These are phyloP conservation scores for Chamaetylas fuelleborni DNA, from an alignment of 2,113 vertebrate species.

Conservation along the genomic window DNA sequence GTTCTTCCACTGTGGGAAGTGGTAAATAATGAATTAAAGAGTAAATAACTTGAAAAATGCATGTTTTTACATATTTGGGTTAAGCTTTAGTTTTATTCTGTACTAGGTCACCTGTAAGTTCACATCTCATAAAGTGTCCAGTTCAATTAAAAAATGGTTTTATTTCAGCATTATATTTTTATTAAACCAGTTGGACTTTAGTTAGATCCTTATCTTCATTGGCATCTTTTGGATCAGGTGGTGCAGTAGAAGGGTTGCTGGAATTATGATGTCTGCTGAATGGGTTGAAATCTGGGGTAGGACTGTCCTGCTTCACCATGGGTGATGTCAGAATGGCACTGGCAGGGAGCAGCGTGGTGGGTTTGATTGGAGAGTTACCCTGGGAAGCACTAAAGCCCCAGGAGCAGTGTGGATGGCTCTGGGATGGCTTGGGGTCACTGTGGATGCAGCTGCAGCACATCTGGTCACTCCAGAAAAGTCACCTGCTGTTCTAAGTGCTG, in stretches of 20 bases:
- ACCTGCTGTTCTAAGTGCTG: background rate
- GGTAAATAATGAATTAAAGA: background rate
- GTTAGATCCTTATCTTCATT: slow-evolving; percentile 31
- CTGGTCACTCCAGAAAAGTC: background rate
- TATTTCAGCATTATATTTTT: background rate
- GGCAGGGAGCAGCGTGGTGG: background rate
- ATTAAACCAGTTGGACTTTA: background rate
- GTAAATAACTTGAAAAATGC: background rate
- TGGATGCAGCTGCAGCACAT: background rate
- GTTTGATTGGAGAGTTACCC: background rate
- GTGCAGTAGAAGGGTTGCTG: slow-evolving; percentile 18
- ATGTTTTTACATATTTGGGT: background rate
- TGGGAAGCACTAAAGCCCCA: background rate
- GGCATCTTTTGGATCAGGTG: slow-evolving; percentile 21
- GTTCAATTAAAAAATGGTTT: background rate
- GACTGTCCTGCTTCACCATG: background rate
- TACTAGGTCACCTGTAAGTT: background rate
- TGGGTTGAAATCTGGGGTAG: background rate
- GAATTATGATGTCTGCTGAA: slow-evolving; percentile 13
- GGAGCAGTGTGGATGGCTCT: background rate
- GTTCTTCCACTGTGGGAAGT: background rate
- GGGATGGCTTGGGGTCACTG: background rate
- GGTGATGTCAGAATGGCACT: background rate
- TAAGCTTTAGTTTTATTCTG: background rate
- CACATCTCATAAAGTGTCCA: background rate